Conservation (phyloP, 2,113 vertebrate species). For the Sciurus niger region DNA sequence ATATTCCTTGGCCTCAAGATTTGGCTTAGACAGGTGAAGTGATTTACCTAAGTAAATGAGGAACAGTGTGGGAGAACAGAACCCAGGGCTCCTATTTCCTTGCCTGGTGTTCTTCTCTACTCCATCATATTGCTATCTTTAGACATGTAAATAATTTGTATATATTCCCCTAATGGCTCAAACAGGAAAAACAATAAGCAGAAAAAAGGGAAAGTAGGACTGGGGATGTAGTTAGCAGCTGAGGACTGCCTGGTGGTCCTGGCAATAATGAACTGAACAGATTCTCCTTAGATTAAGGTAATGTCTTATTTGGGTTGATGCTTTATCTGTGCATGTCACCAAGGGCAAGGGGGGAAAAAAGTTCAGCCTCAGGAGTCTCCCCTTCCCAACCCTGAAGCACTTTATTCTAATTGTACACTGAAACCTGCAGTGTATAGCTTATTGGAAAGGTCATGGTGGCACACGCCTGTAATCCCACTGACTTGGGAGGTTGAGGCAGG, state of each 20-base stretch:
- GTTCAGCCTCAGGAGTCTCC: not conserved
- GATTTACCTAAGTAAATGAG: not conserved
- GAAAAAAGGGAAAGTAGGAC: not conserved
- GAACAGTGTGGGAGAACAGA: not conserved
- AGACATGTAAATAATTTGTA: constrained; percentile 42
- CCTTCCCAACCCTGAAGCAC: not conserved
- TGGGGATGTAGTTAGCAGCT: not conserved
- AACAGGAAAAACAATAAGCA: not conserved
- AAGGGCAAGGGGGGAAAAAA: not conserved
- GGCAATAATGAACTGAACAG: constrained; percentile 6
- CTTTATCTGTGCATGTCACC: not conserved
- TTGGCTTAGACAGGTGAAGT: not conserved
- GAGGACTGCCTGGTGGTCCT: not conserved
- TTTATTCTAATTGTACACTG: not conserved
- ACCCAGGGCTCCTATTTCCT: not conserved
- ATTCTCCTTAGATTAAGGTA: constrained; percentile 16
- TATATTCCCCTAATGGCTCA: not conserved
- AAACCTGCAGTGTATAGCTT: not conserved
- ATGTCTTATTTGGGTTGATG: not conserved
- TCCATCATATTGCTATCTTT: not conserved
- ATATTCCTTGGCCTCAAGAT: not conserved
- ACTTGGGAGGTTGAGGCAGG: not conserved
- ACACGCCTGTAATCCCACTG: not conserved
- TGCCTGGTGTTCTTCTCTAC: not conserved
- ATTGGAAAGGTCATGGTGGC: constrained; percentile 26